Percentiles rank a stretch among this genome's conserved stretches.
Conservation (phyloP, 2,888 invertebrate species). For the Pristionchus arcanus region DNA sequence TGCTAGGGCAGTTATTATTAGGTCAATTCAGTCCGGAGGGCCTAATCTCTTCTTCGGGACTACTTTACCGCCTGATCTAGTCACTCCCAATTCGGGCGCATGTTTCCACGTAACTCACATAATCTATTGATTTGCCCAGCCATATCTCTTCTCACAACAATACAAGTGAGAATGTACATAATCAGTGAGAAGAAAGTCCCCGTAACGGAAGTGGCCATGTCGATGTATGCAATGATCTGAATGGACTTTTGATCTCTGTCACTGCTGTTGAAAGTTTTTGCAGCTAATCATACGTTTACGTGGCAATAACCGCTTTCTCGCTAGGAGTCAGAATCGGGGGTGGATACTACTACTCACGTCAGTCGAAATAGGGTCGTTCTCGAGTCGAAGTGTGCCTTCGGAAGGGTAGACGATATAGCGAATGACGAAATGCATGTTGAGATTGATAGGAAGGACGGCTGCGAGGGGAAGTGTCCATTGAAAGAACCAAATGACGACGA, state of each 20-base stretch:
- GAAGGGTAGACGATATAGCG: slow-evolving; percentile 17
- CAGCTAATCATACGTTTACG: background rate
- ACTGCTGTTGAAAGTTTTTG: background rate
- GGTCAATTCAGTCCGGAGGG: too few relatives aligned
- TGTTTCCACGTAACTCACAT: background rate
- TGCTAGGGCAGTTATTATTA: too few relatives aligned
- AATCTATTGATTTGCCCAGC: background rate
- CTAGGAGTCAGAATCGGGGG: background rate
- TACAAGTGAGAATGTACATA: slow-evolving; percentile 53
- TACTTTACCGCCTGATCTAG: too few relatives aligned
- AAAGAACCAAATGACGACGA: slow-evolving; percentile 47
- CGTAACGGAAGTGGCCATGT: slow-evolving; percentile 40
- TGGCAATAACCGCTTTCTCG: background rate
- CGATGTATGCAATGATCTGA: slow-evolving; percentile 53
- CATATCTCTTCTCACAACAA: slow-evolving; percentile 23
- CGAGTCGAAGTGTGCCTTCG: slow-evolving; percentile 55
- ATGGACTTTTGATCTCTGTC: background rate
- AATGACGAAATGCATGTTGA: slow-evolving; percentile 49
- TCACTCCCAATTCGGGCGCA: too few relatives aligned
- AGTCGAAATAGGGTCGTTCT: slow-evolving; percentile 55
- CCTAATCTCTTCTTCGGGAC: too few relatives aligned
- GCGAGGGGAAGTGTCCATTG: slow-evolving; percentile 57
- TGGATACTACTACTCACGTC: slow-evolving; percentile 39
- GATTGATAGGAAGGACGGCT: slow-evolving; percentile 54
- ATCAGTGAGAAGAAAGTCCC: slow-evolving; percentile 41